A percentile compares a stretch with the other conserved stretches of the same genome.
These are phyloP conservation scores for Octodonta nipae DNA, from an alignment of 2,888 invertebrate species.

Conservation along the genomic window DNA sequence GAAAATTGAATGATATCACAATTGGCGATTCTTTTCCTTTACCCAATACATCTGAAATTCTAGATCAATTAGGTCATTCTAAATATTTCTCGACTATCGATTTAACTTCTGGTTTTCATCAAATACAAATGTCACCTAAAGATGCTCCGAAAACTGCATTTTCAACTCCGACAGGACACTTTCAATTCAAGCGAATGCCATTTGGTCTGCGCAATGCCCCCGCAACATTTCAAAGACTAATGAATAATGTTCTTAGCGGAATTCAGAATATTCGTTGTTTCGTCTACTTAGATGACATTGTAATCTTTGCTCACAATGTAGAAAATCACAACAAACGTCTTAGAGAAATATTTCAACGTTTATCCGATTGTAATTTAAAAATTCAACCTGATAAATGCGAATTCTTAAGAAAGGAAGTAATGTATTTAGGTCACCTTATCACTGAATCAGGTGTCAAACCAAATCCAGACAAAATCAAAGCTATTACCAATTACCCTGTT, in stretches of 20 bases:
- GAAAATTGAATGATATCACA: conserved; percentile 7
- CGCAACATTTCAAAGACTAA: conserved; percentile 12
- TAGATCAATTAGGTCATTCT: conserved; percentile 10
- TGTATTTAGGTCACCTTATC: conserved; percentile 13
- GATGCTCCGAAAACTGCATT: conserved; percentile 10
- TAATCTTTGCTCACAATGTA: conserved; percentile 19
- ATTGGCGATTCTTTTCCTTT: conserved; percentile 7
- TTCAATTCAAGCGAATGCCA: conserved; percentile 8
- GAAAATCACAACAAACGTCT: conserved; percentile 17
- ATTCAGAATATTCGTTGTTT: conserved; percentile 20
- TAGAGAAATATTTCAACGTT: conserved; percentile 13
- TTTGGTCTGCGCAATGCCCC: conserved; percentile 12
- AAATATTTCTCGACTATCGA: conserved; percentile 10
- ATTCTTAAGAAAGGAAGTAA: conserved; percentile 12
- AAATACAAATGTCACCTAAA: conserved; percentile 9
- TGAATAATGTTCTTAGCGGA: conserved; percentile 17
- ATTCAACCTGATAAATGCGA: conserved; percentile 15
- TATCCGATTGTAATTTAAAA: conserved; percentile 10
- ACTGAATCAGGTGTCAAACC: conserved; percentile 13
- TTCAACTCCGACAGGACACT: conserved; percentile 8
- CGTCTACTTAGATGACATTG: conserved; percentile 29
- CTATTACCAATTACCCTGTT: conserved; percentile 10
- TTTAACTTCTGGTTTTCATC: conserved; percentile 11
- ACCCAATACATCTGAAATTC: conserved; percentile 9
- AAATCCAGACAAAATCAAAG: conserved; percentile 10